Evolutionary conservation across 2,797 vertebrate genomes (phyloP).

Genomic region (Acanthurus leucopareius): DNA sequence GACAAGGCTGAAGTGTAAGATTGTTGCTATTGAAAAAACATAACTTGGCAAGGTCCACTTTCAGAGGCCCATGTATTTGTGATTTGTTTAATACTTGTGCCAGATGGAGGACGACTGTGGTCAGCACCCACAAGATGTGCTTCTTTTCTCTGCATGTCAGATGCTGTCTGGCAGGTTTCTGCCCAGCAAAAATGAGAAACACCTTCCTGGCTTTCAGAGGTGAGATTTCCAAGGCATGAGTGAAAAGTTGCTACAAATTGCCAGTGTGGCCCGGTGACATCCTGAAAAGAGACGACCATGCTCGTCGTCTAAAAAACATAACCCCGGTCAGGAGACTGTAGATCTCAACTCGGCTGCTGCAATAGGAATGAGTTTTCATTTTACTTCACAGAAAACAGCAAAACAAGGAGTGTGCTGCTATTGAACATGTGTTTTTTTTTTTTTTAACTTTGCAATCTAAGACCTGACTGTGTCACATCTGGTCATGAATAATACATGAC

Average conservation of each 20-base stretch:
- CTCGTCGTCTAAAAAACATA: slow-evolving; percentile 41
- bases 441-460: slow-evolving; percentile 42
- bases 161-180: slow-evolving; percentile 40
- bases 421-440: slow-evolving; percentile 25
- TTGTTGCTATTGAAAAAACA: slow-evolving; percentile 64
- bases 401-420: slow-evolving; percentile 25
- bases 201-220: slow-evolving; percentile 37
- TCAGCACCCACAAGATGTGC: slow-evolving; percentile 44
- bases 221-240: slow-evolving; percentile 47
- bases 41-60: slow-evolving; percentile 45
- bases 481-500: slow-evolving; percentile 73
- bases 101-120: slow-evolving; percentile 30
- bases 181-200: slow-evolving; percentile 61
- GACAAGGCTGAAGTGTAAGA: slow-evolving; percentile 43
- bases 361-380: slow-evolving; percentile 32
- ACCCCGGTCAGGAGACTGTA: slow-evolving; percentile 36
- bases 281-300: slow-evolving; percentile 50
- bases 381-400: slow-evolving; percentile 9
- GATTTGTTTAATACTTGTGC: slow-evolving; percentile 61
- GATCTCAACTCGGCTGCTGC: slow-evolving; percentile 25
- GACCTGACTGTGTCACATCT: slow-evolving; percentile 56
- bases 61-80: slow-evolving; percentile 41
- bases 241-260: slow-evolving; percentile 66
- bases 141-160: slow-evolving; percentile 52
- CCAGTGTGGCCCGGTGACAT: slow-evolving; percentile 45